Conservation (phyloP, 2,888 invertebrate species). For the Cantharis rustica region DNA sequence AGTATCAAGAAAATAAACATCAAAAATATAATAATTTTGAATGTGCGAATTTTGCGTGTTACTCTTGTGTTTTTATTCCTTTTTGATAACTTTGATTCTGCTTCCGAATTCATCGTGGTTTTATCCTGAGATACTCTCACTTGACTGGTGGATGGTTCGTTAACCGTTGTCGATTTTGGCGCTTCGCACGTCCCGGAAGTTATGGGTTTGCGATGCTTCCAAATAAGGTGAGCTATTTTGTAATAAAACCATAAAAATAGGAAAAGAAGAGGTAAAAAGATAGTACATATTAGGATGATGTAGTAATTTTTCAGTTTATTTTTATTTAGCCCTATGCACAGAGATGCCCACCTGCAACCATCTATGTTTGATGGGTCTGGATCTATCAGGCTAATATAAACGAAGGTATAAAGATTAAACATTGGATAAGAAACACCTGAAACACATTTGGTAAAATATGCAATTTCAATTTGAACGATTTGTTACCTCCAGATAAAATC, state of each 20-base stretch:
- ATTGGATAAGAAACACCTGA: conserved; percentile 55
- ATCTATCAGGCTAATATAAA: conserved; percentile 43
- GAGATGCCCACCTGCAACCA: conserved; percentile 39
- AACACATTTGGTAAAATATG: conserved; percentile 30
- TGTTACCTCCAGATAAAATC: conserved; percentile 51
- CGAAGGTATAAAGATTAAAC: conserved; percentile 49
- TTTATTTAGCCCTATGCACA: conserved; percentile 44
- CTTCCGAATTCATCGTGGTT: conserved; percentile 21
- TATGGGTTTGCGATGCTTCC: conserved; percentile 55
- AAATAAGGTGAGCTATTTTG: conserved; percentile 59
- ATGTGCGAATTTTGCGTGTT: conserved; percentile 61
- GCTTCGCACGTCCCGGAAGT: conserved; percentile 29
- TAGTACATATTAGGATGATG: conserved; percentile 45
- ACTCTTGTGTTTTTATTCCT: conserved; percentile 41
- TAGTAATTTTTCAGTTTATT: conserved; percentile 42
- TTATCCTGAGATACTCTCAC: conserved; percentile 35
- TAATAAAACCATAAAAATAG: conserved; percentile 60
- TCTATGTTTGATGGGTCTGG: conserved; percentile 30
- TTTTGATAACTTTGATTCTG: conserved; percentile 4
- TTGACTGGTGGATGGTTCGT: conserved; percentile 39
- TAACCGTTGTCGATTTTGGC: conserved; percentile 32
- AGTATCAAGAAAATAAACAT: conserved; percentile 61
- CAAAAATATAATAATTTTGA: conserved; percentile 61
- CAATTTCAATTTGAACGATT: neutral
- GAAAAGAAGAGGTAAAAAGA: conserved; percentile 58